A percentile compares a stretch with the other conserved stretches of the same genome.
phyloP scores from a whole-genome alignment of 1,140 invertebrate genomes.

The Drosophila repleta region DNA sequence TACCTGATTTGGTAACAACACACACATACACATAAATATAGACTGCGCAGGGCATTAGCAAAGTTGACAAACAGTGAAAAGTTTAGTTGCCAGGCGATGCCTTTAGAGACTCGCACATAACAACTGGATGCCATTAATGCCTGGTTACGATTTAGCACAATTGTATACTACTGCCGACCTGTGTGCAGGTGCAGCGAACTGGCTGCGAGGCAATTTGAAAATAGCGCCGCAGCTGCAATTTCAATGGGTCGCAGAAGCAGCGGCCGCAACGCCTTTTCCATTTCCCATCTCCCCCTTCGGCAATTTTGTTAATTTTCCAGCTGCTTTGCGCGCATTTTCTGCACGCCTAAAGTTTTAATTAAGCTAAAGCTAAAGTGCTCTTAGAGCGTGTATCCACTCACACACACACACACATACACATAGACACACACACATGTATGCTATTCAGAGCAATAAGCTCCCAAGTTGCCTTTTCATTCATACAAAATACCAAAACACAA shows the following conservation, averaged over 20 bases:
- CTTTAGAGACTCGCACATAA: not conserved
- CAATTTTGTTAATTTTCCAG: slow-evolving; percentile 78
- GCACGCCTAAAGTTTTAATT: slow-evolving; percentile 71
- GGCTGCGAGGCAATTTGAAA: slow-evolving; percentile 37
- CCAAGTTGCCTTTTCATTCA: slow-evolving; percentile 48
- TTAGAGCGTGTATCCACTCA: slow-evolving; percentile 13
- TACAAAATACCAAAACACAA: slow-evolving; percentile 70
- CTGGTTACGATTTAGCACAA: slow-evolving; percentile 50
- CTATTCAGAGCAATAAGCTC: slow-evolving; percentile 42
- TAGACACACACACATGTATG: slow-evolving; percentile 15
- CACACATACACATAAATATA: slow-evolving; percentile 2
- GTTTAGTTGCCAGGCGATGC: no score
- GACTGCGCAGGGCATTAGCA: not conserved
- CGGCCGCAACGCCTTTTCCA: slow-evolving; percentile 5
- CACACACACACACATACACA: not conserved
- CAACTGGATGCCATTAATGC: slow-evolving; percentile 40
- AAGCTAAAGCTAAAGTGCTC: slow-evolving; percentile 54
- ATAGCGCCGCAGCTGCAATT: slow-evolving; percentile 50
- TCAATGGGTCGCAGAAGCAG: slow-evolving; percentile 20
- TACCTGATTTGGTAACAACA: slow-evolving; percentile 4
- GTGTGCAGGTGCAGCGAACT: slow-evolving; percentile 19
- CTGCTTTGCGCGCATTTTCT: slow-evolving; percentile 67
- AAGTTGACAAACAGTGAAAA: no score
- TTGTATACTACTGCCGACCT: slow-evolving; percentile 2
- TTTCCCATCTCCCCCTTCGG: not conserved